phyloP scores from a whole-genome alignment of 2,888 invertebrate genomes.

The Ichneumoninae sp. region DNA sequence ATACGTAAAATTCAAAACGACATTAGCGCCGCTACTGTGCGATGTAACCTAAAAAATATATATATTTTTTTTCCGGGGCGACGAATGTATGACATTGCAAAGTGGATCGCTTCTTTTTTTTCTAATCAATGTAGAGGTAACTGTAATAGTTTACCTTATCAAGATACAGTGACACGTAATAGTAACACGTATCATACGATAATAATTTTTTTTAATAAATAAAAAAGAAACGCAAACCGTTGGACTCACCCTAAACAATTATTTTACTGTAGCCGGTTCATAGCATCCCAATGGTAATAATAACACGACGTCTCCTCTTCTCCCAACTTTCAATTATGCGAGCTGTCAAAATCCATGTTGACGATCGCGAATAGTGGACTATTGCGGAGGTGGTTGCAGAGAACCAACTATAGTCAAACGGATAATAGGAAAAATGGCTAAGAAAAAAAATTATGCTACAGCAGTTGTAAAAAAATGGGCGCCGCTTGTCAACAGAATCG shows the following conservation, averaged over 20 bases:
- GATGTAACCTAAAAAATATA: constrained; percentile 46
- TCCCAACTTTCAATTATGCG: constrained; percentile 39
- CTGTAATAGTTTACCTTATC: background rate
- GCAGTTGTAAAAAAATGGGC: background rate
- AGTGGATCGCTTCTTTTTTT: constrained; percentile 10
- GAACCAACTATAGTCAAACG: background rate
- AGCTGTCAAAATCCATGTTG: constrained; percentile 72
- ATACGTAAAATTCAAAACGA: constrained; percentile 13
- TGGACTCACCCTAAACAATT: constrained; percentile 45
- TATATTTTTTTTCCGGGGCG: background rate
- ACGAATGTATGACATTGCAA: background rate
- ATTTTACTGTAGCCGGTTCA: constrained; percentile 31
- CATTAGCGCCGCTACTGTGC: constrained; percentile 16
- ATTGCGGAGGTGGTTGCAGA: constrained; percentile 40
- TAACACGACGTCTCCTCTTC: constrained; percentile 11
- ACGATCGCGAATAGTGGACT: constrained; percentile 38
- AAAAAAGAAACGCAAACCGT: constrained; percentile 12
- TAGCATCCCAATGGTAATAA: constrained; percentile 25
- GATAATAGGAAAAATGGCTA: constrained; percentile 6
- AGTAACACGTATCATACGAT: background rate
- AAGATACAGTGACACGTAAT: constrained; percentile 22
- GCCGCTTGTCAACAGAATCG: background rate
- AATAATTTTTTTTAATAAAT: background rate
- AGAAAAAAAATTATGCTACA: background rate
- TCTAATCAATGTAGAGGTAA: background rate